Base-by-base conservation (phyloP, 2,113 vertebrate genomes). In the Pseudolaguvia tuberculata region DNA sequence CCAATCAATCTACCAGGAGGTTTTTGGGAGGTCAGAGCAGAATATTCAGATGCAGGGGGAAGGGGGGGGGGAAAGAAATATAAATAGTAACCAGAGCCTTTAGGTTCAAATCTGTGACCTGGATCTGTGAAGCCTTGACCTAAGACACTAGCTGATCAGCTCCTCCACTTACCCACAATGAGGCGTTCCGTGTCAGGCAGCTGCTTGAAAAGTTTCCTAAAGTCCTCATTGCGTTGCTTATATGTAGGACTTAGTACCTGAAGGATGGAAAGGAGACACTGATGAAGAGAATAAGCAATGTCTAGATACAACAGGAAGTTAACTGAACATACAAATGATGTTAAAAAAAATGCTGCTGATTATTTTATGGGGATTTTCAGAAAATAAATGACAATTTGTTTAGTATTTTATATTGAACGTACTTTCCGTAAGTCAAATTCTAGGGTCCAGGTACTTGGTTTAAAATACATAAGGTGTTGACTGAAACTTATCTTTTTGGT, bases 231-330 rank as follows among this genome's bases (percentile, higher is more conserved):
- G 59, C 94, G 89, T 80, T 96, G 94, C 57, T 96, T 96, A 81
- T 96, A 96, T 0, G 94, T 96, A n/a, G 94, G 94, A 76, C 94
- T 96, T 86, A 96, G 77, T 20, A 96, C 94, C 94, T 96, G 18
- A 71, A 80, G 17, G 35, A 51, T 21, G 25, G 75, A 1, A 73
- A 8, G 25, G 4, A 23, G n/a, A 25, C 68, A 56, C 18, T n/a
- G n/a, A 56, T n/a, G 25, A 5, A 18, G 2, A 15, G n/a, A 29
- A 39, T 10, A 29, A 35, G 12, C 23, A n/a, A n/a, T n/a, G n/a
- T n/a, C n/a, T n/a, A n/a, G 25, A 47, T 25, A 48, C 2, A 6
- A 42, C 20, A 42, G 20, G 29, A 61, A 1, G 27, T 18, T 42
- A 35, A 14, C 11, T n/a, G 1, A 45, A 0, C 2, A 21, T 10